phyloP scores from a whole-genome alignment of 2,797 vertebrate species.

The Etheostoma nigrum region DNA sequence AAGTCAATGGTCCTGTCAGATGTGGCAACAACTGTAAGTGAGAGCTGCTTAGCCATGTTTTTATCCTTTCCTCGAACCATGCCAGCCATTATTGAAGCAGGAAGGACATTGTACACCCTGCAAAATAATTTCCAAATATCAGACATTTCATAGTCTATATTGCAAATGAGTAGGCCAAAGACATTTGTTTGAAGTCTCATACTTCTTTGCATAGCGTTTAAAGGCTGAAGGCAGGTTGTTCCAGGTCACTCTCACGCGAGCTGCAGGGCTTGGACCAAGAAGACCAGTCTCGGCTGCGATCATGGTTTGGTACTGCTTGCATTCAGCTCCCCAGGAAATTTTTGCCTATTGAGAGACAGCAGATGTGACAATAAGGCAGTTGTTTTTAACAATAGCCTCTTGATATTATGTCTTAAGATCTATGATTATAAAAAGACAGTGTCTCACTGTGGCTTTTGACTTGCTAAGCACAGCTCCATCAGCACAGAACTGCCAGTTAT shows the following conservation, averaged over 20 bases:
- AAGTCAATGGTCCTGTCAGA: conserved; percentile 69
- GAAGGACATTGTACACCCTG: conserved; percentile 79
- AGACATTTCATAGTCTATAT: conserved; percentile 14
- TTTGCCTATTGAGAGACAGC: conserved; percentile 74
- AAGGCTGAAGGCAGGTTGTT: conserved; percentile 75
- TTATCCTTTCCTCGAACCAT: conserved; percentile 63
- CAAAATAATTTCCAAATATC: conserved; percentile 19
- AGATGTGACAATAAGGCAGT: background rate
- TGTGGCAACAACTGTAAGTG: conserved; percentile 66
- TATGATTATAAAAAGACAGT: too few species aligned
- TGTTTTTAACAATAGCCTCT: background rate
- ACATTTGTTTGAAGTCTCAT: conserved; percentile 25
- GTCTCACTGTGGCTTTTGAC: conserved; percentile 87
- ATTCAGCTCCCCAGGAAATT: conserved; percentile 85
- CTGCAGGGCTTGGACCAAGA: conserved; percentile 81
- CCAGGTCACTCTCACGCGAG: conserved; percentile 84
- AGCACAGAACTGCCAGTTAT: conserved; percentile 87
- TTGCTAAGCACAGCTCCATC: conserved; percentile 85
- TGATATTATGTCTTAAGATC: background rate
- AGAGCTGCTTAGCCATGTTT: conserved; percentile 77
- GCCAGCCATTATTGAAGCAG: conserved; percentile 62
- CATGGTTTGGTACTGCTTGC: conserved; percentile 80
- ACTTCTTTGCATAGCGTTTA: conserved; percentile 76
- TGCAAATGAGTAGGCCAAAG: background rate
- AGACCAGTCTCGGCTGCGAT: conserved; percentile 86